Evolutionary conservation across 2,113 vertebrate species (phyloP).

Genomic region (Rhineura floridana): DNA sequence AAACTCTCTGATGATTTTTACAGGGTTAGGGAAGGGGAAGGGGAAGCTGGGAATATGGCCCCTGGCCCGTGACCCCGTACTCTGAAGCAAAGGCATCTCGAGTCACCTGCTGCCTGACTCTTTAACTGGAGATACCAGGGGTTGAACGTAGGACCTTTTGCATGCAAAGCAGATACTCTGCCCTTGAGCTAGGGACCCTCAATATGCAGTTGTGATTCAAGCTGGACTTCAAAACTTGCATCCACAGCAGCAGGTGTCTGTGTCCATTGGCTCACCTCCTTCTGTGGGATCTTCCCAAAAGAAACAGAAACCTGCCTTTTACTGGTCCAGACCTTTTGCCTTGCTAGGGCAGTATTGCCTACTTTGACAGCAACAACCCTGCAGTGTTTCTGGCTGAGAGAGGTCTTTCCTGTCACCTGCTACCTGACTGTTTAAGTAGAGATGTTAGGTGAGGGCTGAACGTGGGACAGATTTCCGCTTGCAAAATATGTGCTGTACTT

Average conservation of each 20-base stretch:
- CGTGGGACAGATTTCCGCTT: too few species aligned
- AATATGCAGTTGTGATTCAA: not conserved
- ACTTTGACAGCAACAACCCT: too few species aligned
- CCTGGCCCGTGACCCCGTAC: not conserved
- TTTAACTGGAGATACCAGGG: not conserved
- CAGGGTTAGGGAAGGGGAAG: constrained; percentile 17
- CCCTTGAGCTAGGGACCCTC: not conserved
- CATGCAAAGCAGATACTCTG: too few species aligned
- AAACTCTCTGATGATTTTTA: constrained; percentile 39
- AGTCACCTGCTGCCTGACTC: not conserved
- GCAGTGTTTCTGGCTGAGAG: too few species aligned
- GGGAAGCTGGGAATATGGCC: constrained; percentile 5
- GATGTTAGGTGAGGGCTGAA: too few species aligned
- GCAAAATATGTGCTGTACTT: not conserved
- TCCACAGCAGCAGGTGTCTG: too few species aligned
- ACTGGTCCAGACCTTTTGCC: too few species aligned
- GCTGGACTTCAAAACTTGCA: not conserved
- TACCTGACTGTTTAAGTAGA: too few species aligned
- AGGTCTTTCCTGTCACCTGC: too few species aligned
- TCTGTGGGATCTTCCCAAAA: too few species aligned
- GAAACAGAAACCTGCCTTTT: not conserved
- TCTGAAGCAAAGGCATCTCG: not conserved
- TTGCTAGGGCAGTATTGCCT: too few species aligned
- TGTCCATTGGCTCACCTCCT: not conserved
- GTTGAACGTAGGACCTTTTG: too few species aligned